phyloP scores from a whole-genome alignment of 1,140 invertebrate species.

The Scylla paramamosain region DNA sequence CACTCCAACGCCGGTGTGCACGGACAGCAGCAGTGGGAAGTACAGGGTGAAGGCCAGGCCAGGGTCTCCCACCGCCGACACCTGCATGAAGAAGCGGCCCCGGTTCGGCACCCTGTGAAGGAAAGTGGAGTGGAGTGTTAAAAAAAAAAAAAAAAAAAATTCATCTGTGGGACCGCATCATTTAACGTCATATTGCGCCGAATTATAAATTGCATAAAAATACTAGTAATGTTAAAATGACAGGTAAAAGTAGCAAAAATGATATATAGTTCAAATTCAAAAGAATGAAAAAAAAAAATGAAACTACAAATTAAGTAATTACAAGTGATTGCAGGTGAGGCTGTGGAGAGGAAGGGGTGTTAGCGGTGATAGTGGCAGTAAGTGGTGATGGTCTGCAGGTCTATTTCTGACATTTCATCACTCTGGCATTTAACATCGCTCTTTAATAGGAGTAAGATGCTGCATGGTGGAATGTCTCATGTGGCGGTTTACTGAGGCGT shows the following conservation, averaged over 20 bases:
- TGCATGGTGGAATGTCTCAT: too few relatives aligned
- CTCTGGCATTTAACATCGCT: too few relatives aligned
- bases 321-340: neutral
- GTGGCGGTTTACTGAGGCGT: too few relatives aligned
- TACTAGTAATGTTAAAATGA: too few relatives aligned
- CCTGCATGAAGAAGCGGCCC: slow-evolving; percentile 55
- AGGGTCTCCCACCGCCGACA: slow-evolving; percentile 63
- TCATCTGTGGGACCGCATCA: neutral
- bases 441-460: too few relatives aligned
- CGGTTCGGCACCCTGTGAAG: slow-evolving; percentile 49
- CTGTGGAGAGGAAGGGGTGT: neutral
- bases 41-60: slow-evolving; percentile 72
- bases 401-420: too few relatives aligned
- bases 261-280: too few relatives aligned
- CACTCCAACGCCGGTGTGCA: slow-evolving; percentile 47
- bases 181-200: neutral
- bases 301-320: too few relatives aligned
- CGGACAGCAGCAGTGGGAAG: slow-evolving; percentile 64
- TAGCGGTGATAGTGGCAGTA: neutral
- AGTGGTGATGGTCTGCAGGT: too few relatives aligned
- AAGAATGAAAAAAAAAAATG: too few relatives aligned
- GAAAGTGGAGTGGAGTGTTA: neutral
- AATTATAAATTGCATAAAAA: too few relatives aligned
- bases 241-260: too few relatives aligned
- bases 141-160: neutral